Percentiles rank a stretch among this genome's conserved stretches.
phyloP scores from a whole-genome alignment of 2,797 vertebrate genomes.

The Oophaga sylvatica region DNA sequence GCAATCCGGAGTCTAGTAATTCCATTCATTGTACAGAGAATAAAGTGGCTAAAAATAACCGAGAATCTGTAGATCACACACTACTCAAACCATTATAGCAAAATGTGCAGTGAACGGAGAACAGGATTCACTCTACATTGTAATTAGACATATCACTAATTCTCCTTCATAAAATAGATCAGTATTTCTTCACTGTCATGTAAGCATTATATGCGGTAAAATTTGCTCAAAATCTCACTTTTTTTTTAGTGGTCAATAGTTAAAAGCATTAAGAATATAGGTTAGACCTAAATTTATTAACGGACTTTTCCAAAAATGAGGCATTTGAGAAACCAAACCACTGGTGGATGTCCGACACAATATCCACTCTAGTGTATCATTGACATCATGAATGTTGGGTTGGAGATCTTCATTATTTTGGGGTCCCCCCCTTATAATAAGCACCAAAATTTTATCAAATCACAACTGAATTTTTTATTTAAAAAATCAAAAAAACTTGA shows the following conservation, averaged over 20 bases:
- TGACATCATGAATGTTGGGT: neutral
- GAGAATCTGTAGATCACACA: slow-evolving; percentile 36
- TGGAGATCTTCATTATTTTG: neutral
- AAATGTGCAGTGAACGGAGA: slow-evolving; percentile 16
- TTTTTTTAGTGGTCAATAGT: neutral
- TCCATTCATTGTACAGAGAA: slow-evolving; percentile 42
- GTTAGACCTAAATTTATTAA: neutral
- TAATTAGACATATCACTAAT: slow-evolving; percentile 7
- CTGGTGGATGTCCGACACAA: neutral
- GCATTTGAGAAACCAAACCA: neutral
- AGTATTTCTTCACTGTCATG: too few species aligned
- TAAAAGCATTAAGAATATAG: neutral
- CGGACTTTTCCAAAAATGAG: neutral
- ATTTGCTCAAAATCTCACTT: neutral
- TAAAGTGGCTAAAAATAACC: slow-evolving; percentile 36
- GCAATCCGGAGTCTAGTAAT: slow-evolving; percentile 13
- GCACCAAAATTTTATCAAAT: too few species aligned
- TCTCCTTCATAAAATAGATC: neutral
- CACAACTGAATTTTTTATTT: too few species aligned
- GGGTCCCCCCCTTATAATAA: too few species aligned
- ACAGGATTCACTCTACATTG: slow-evolving; percentile 20
- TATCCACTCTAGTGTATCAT: neutral
- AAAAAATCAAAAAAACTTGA: too few species aligned
- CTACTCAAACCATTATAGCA: neutral
- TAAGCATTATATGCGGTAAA: neutral